Conservation (phyloP, 92 coral and sea anemone species). For the Parazoanthus darwini region DNA sequence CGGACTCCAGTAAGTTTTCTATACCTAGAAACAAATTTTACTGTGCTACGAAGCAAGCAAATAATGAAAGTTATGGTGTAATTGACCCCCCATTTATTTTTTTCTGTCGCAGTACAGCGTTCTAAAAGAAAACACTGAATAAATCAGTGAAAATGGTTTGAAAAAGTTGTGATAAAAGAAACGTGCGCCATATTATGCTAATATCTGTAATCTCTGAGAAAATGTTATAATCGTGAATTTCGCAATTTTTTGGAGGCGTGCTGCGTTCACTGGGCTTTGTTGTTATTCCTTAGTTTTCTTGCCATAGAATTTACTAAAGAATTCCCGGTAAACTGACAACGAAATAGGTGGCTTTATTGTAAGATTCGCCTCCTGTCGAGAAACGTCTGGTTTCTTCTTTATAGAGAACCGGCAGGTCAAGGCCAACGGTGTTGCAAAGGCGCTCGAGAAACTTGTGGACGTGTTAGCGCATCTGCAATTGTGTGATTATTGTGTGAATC, state of each 20-base stretch:
- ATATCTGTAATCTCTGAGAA: neutral
- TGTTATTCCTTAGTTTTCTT: neutral
- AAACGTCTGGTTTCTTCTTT: neutral
- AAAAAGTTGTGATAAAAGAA: neutral
- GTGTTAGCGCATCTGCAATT: neutral
- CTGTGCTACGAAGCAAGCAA: neutral
- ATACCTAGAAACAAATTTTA: neutral
- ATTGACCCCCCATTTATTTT: neutral
- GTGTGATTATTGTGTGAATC: neutral
- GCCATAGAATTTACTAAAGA: constrained; percentile 32
- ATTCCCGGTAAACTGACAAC: constrained; percentile 22
- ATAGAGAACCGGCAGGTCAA: neutral
- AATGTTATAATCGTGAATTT: neutral
- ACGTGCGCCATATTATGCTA: neutral
- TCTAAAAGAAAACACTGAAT: too few species aligned
- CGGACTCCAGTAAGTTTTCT: neutral
- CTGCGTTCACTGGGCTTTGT: constrained; percentile 22
- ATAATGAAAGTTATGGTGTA: neutral
- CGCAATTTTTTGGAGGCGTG: constrained; percentile 17
- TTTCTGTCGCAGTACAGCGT: neutral
- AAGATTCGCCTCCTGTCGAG: constrained; percentile 19
- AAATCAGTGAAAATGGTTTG: neutral
- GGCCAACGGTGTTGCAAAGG: neutral
- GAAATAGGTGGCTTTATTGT: constrained; percentile 28
- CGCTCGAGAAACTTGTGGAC: neutral